Evolutionary conservation across 2,888 invertebrate genomes (phyloP).

Genomic region (Ormyrus pomaceus): DNA sequence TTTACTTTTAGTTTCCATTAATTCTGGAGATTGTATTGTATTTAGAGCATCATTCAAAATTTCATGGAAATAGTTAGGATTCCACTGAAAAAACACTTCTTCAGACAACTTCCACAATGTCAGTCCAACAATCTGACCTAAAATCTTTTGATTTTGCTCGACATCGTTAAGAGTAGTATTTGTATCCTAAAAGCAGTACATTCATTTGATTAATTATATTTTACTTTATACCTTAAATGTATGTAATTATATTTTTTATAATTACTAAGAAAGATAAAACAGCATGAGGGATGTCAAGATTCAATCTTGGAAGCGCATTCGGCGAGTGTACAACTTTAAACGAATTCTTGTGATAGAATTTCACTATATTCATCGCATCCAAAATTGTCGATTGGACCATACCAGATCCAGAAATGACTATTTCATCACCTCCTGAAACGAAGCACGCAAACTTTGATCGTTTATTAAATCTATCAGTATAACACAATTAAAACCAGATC

Average conservation of each 20-base stretch:
- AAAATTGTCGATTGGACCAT: constrained; percentile 66
- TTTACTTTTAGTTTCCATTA: constrained; percentile 62
- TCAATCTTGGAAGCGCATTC: constrained; percentile 59
- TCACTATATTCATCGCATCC: constrained; percentile 60
- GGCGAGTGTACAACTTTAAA: constrained; percentile 50
- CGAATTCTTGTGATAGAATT: constrained; percentile 51
- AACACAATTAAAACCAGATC: background rate
- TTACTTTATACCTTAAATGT: background rate
- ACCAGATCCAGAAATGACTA: constrained; percentile 68
- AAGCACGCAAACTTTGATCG: background rate
- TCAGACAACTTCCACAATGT: constrained; percentile 71
- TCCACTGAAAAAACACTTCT: constrained; percentile 68
- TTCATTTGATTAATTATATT: background rate
- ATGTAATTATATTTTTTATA: constrained; percentile 26
- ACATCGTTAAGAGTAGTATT: constrained; percentile 44
- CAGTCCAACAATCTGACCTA: constrained; percentile 67
- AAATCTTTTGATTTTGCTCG: constrained; percentile 55
- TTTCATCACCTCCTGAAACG: constrained; percentile 63
- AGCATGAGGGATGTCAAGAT: constrained; percentile 67
- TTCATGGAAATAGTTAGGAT: constrained; percentile 66
- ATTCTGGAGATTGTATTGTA: constrained; percentile 58
- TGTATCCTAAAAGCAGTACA: constrained; percentile 54
- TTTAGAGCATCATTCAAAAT: constrained; percentile 62
- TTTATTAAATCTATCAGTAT: background rate
- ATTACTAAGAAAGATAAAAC: constrained; percentile 67